Conservation (phyloP, 2,797 vertebrate genomes). For the Melanotaenia pygmaea region DNA sequence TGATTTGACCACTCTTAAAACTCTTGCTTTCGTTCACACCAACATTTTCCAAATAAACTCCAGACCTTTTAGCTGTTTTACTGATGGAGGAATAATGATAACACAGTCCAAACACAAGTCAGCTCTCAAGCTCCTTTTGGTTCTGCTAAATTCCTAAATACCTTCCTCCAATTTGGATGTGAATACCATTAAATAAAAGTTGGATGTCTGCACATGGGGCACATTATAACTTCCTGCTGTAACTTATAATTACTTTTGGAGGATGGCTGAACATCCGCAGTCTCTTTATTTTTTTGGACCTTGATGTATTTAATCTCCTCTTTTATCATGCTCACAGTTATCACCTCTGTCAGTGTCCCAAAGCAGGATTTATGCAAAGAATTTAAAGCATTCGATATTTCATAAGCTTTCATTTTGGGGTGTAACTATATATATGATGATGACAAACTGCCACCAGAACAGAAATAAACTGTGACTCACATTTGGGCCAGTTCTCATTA, state of each 20-base stretch:
- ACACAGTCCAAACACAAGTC: background rate
- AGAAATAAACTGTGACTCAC: background rate
- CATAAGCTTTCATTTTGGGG: background rate
- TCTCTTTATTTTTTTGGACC: background rate
- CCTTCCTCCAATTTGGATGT: background rate
- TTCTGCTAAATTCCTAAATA: background rate
- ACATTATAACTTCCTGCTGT: background rate
- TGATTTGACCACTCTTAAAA: background rate
- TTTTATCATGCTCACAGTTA: background rate
- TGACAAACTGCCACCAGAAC: background rate
- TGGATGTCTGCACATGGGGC: background rate
- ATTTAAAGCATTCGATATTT: background rate
- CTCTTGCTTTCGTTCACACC: no score
- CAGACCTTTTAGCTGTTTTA: background rate
- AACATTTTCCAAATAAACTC: no score
- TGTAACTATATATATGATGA: background rate
- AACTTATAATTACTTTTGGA: background rate
- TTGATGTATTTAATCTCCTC: background rate
- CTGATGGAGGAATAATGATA: background rate
- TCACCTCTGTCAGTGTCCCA: background rate
- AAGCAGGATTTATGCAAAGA: background rate
- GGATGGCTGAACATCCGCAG: background rate
- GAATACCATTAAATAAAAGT: background rate
- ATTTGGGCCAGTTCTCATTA: background rate
- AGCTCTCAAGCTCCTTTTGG: background rate